Evolutionary conservation across 2,888 invertebrate species (phyloP).

Genomic region (Synanthedon andrenaeformis): DNA sequence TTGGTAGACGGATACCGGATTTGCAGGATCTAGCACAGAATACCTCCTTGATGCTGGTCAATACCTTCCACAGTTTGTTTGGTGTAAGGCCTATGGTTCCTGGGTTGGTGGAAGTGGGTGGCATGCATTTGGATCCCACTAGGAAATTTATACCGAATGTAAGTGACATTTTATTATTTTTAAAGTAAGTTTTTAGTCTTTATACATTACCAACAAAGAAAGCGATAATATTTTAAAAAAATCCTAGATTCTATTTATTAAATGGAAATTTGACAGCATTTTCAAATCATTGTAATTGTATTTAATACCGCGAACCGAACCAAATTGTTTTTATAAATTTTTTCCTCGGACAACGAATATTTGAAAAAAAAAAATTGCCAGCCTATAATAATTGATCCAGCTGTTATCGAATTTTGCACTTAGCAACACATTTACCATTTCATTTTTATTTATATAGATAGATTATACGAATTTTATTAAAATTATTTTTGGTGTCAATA

Average conservation of each 20-base stretch:
- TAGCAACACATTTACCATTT: too few relatives aligned
- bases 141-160: constrained; percentile 55
- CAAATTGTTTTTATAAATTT: too few relatives aligned
- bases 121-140: constrained; percentile 64
- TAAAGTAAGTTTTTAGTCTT: constrained; percentile 1
- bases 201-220: not conserved
- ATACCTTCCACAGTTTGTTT: constrained; percentile 72
- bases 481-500: too few relatives aligned
- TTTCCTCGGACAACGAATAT: too few relatives aligned
- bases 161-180: constrained; percentile 15
- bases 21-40: constrained; percentile 64
- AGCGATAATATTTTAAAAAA: not conserved
- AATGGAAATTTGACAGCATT: not conserved
- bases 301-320: too few relatives aligned
- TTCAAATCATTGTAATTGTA: too few relatives aligned
- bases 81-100: constrained; percentile 69
- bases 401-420: too few relatives aligned
- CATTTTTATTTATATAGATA: too few relatives aligned
- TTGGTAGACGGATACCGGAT: constrained; percentile 58
- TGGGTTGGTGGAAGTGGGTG: constrained; percentile 74
- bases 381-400: too few relatives aligned
- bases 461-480: too few relatives aligned
- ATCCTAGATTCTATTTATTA: constrained; percentile 1
- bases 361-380: too few relatives aligned
- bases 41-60: constrained; percentile 66